A percentile compares a stretch with the other conserved stretches of the same genome.
These are phyloP conservation scores for Percopsis omiscomaycus DNA, from an alignment of 2,797 vertebrate species.

Conservation along the genomic window DNA sequence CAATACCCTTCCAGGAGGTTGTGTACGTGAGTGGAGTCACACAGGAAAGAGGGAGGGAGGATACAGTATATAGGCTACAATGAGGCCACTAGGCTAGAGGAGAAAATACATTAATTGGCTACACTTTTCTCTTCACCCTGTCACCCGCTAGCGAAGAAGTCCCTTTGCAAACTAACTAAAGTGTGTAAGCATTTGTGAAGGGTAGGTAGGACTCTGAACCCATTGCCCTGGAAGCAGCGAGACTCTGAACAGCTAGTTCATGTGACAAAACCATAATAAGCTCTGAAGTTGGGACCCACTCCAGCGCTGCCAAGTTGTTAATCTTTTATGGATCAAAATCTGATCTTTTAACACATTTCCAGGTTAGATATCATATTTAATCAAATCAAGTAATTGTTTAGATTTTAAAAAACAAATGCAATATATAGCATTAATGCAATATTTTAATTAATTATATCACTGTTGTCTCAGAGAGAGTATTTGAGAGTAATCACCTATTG, in stretches of 20 bases:
- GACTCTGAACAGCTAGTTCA: background rate
- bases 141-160: constrained; percentile 12
- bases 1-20: constrained; percentile 58
- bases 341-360: too few relatives aligned
- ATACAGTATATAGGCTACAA: constrained; percentile 6
- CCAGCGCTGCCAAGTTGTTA: background rate
- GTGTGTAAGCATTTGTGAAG: background rate
- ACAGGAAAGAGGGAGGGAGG: constrained; percentile 36
- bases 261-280: constrained; percentile 7
- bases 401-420: too few relatives aligned
- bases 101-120: constrained; percentile 9
- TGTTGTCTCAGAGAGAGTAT: too few relatives aligned
- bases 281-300: background rate
- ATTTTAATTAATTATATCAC: too few relatives aligned
- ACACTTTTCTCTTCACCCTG: constrained; percentile 14
- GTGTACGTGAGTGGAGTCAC: constrained; percentile 69
- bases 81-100: background rate
- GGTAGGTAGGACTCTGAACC: constrained; percentile 4
- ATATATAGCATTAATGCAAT: too few relatives aligned
- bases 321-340: background rate
- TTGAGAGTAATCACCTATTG: too few relatives aligned
- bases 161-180: background rate
- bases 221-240: constrained; percentile 6
- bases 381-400: too few relatives aligned
- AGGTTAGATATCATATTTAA: too few relatives aligned